Base-by-base conservation (phyloP, 92 coral and sea anemone species). In the Anthopleura xanthogrammica region DNA sequence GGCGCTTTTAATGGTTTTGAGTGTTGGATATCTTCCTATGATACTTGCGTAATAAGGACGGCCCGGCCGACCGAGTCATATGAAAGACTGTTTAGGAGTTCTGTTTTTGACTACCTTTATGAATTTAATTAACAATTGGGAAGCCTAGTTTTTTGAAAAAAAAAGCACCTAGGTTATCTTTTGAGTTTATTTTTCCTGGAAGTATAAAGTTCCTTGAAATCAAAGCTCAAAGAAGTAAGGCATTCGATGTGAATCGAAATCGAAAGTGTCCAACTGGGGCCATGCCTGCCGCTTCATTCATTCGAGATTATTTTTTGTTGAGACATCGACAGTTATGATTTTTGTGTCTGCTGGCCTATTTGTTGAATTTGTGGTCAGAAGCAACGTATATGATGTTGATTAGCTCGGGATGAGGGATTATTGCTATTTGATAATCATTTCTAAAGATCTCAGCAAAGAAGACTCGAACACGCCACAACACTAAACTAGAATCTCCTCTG, bases 291-390 rank as follows among this genome's bases (percentile, higher is more conserved):
- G 81, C 70, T 75, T 78, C 88, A 85, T 78, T 78, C 88, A 85
- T 85, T 78, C 88, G 75, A 39, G 81, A 66, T 60, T 58, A 64
- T 72, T 5, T 46, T 72, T 82, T 52, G 71, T 79, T 50, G 84
- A 22, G 36, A 57, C 76, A 39, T 52, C 39, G 77, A 68, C 85
- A 72, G 83, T 41, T 78, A 41, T 85, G 75, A 50, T 79, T 68
- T 79, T 20, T 77, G 83, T 79, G 76, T 85, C 24, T 46, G n/a
- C 24, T 36, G 43, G 70, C 65, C 60, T 85, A 85, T 85, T 78
- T 85, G 81, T 85, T 85, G 88, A 85, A 79, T 85, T 85, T 85
- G 88, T 79, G 88, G 88, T 85, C 76, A 65, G 13, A 73, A 71
- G 83, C 64, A 85, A 77, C 88, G 78, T 85, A 78, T 71, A 78